A percentile compares a stretch with the other conserved stretches of the same genome.
These are phyloP conservation scores for Clamator glandarius DNA, from an alignment of 2,797 vertebrate genomes.

Conservation along the genomic window DNA sequence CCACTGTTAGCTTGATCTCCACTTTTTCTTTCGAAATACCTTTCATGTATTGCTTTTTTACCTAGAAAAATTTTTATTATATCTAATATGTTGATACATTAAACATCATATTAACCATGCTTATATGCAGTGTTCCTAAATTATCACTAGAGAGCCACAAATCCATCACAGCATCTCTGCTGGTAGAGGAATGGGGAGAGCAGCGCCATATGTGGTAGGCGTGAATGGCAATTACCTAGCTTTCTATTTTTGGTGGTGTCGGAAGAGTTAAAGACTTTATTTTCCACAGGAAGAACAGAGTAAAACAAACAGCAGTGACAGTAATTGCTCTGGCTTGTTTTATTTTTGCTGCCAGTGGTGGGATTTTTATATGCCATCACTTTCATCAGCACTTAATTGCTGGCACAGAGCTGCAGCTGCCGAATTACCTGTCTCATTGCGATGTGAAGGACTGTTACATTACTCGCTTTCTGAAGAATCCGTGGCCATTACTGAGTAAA, in stretches of 20 bases:
- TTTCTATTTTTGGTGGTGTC: neutral
- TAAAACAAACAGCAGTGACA: neutral
- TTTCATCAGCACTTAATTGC: conserved; percentile 26
- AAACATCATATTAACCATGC: neutral
- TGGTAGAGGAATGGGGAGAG: neutral
- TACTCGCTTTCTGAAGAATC: neutral
- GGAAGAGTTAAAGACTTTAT: conserved; percentile 13
- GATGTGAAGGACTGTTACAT: neutral
- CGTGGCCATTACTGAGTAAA: neutral
- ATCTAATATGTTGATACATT: neutral
- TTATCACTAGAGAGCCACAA: neutral
- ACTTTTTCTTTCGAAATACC: neutral
- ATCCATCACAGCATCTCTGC: neutral
- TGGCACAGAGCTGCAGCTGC: conserved; percentile 7
- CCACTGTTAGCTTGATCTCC: neutral
- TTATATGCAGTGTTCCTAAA: neutral
- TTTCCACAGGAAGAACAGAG: neutral
- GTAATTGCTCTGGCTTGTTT: conserved; percentile 23
- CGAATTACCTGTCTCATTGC: neutral
- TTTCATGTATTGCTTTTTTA: neutral
- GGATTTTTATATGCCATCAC: neutral
- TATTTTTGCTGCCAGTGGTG: neutral
- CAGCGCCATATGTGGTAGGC: neutral
- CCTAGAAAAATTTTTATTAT: neutral
- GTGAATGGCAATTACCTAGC: neutral